Percentiles rank a stretch among this genome's conserved stretches.
phyloP scores from a whole-genome alignment of 2,888 invertebrate genomes.

The Pseudanteris insignis region DNA sequence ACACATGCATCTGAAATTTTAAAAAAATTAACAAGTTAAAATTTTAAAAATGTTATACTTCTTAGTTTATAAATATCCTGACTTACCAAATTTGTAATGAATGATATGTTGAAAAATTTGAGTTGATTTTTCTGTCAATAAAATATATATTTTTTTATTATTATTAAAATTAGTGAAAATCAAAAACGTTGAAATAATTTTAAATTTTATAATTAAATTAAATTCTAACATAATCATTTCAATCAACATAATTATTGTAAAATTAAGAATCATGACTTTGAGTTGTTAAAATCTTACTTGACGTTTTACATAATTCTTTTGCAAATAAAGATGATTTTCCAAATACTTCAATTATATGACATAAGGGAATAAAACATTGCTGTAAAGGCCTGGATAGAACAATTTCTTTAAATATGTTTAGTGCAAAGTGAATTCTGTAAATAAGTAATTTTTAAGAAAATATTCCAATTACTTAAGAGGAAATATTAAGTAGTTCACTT shows the following conservation, averaged over 20 bases:
- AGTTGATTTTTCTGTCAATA: constrained; percentile 16
- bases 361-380: constrained; percentile 53
- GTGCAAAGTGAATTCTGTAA: too few relatives aligned
- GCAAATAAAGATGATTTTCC: constrained; percentile 47
- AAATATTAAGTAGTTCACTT: too few relatives aligned
- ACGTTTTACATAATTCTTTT: constrained; percentile 50
- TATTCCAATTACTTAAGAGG: too few relatives aligned
- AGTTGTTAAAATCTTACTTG: too few relatives aligned
- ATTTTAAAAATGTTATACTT: not conserved
- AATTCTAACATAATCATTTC: too few relatives aligned
- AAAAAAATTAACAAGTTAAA: constrained; percentile 1
- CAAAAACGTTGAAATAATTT: too few relatives aligned
- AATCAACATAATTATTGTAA: too few relatives aligned
- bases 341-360: constrained; percentile 54
- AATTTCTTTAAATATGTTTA: constrained; percentile 58
- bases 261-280: too few relatives aligned
- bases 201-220: too few relatives aligned
- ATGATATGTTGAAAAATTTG: constrained; percentile 14
- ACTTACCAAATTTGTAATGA: constrained; percentile 24
- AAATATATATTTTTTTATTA: not conserved
- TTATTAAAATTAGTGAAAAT: constrained; percentile 8
- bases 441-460: too few relatives aligned
- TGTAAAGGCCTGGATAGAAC: constrained; percentile 59
- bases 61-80: too few relatives aligned
- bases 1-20: constrained; percentile 58